Percentiles rank a stretch among this genome's conserved stretches.
Conservation (phyloP, 2,797 vertebrate genomes). For the Furcifer pardalis region DNA sequence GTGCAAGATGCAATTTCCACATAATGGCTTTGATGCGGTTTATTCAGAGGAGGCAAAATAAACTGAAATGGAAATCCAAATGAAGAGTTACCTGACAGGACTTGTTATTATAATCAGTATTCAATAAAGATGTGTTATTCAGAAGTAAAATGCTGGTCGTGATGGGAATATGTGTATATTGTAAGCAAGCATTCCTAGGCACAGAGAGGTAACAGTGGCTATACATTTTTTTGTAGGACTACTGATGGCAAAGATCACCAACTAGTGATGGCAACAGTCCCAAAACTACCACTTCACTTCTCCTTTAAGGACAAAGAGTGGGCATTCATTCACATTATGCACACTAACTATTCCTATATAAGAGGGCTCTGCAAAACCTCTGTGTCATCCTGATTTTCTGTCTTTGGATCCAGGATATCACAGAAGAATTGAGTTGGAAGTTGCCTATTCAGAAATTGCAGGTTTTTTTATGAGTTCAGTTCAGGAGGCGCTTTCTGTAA, state of each 20-base stretch:
- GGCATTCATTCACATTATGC: neutral
- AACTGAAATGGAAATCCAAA: neutral
- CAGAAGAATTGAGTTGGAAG: too few species aligned
- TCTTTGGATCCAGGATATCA: too few species aligned
- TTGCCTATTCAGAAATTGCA: too few species aligned
- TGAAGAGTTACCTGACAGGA: neutral
- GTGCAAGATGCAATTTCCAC: neutral
- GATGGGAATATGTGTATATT: neutral
- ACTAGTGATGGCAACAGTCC: neutral
- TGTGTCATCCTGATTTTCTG: too few species aligned
- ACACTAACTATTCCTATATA: too few species aligned
- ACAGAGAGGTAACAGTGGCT: neutral
- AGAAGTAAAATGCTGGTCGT: neutral
- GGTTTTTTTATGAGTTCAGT: too few species aligned
- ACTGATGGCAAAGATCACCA: neutral
- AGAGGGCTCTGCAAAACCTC: too few species aligned
- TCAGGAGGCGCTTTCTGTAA: too few species aligned
- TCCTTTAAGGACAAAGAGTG: neutral
- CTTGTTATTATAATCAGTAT: constrained; percentile 18
- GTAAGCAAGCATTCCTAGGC: neutral
- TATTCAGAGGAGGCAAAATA: neutral
- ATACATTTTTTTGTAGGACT: neutral
- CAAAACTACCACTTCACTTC: neutral
- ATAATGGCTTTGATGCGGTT: neutral
- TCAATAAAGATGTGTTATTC: neutral